Percentiles rank a stretch among this genome's conserved stretches.
These are phyloP conservation scores for Syrista parreyssii DNA, from an alignment of 2,888 invertebrate species.

Conservation along the genomic window DNA sequence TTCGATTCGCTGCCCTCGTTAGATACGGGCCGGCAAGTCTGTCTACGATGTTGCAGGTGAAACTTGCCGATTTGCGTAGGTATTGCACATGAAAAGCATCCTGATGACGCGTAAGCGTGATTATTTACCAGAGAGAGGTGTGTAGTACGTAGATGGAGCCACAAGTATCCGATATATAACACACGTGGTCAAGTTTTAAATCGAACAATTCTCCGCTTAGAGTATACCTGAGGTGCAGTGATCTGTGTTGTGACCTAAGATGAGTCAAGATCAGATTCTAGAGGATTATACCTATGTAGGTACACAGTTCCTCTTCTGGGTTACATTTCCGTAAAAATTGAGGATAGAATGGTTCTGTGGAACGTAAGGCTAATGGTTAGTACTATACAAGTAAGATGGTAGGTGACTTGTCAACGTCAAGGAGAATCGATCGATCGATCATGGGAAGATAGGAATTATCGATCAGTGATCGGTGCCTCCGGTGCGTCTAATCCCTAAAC, in stretches of 20 bases:
- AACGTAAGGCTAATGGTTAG: neutral
- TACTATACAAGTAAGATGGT: neutral
- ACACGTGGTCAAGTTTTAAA: neutral
- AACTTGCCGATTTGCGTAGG: neutral
- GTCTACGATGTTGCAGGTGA: neutral
- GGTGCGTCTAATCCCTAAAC: neutral
- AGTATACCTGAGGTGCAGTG: neutral
- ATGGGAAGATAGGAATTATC: neutral
- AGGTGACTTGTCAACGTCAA: neutral
- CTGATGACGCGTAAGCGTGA: neutral
- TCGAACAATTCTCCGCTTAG: neutral
- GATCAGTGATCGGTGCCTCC: neutral
- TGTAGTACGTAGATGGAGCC: no score
- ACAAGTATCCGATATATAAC: no score
- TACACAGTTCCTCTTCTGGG: neutral
- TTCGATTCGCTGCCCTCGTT: constrained; percentile 35
- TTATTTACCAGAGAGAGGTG: neutral
- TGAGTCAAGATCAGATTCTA: neutral
- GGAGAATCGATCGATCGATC: neutral
- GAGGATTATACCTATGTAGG: neutral
- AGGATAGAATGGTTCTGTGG: neutral
- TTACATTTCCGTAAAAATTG: neutral
- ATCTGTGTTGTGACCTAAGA: neutral
- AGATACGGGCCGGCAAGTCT: constrained; percentile 16
- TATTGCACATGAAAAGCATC: neutral